These are phyloP conservation scores for Chondrilla cf. caribensis DNA, from an alignment of 37 sponge, comb jelly and placozoan species.

Conservation along the genomic window DNA sequence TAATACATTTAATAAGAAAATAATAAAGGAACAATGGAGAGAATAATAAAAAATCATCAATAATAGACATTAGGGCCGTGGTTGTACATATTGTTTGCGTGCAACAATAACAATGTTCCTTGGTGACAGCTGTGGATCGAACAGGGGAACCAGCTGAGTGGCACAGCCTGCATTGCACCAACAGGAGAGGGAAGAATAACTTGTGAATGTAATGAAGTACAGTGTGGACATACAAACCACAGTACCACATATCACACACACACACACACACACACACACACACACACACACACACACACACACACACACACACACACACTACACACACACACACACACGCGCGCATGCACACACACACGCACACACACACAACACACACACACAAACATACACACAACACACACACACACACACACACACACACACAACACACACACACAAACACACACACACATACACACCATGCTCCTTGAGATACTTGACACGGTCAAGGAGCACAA, in stretches of 20 bases:
- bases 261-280: neutral
- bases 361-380: no score
- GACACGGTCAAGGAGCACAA: conserved; percentile 66
- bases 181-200: neutral
- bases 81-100: conserved; percentile 23
- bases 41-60: no score
- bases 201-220: neutral
- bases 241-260: neutral
- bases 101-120: conserved; percentile 52
- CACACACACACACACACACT: no score
- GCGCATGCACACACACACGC: no score
- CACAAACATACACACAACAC: no score
- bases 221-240: neutral
- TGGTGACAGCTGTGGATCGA: conserved; percentile 65
- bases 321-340: no score
- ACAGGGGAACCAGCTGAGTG: conserved; percentile 34
- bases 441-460: neutral
- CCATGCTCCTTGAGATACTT: conserved; percentile 61
- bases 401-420: no score
- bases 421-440: neutral
- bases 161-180: conserved; percentile 32
- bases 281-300: no score
- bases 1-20: no score
- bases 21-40: no score
- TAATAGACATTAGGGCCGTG: no score